Percentiles rank a stretch among this genome's conserved stretches.
phyloP scores from a whole-genome alignment of 2,797 vertebrate genomes.

The Acanthurus leucopareius region DNA sequence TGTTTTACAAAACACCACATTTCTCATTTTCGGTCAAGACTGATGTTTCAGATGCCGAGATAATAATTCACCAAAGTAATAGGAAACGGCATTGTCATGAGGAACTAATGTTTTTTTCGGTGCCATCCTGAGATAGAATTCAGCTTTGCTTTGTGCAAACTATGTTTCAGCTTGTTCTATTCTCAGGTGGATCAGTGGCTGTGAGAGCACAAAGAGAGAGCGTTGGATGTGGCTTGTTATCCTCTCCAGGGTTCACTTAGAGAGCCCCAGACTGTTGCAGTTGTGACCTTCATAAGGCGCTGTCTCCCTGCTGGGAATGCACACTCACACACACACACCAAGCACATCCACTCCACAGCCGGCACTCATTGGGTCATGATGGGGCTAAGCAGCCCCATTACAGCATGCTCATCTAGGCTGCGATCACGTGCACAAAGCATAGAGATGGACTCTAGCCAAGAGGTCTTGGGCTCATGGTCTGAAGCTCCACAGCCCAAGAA shows the following conservation, averaged over 20 bases:
- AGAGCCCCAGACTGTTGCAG: conserved; percentile 84
- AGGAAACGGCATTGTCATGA: conserved; percentile 52
- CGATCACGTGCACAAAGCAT: conserved; percentile 82
- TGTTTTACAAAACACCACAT: conserved; percentile 73
- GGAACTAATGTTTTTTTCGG: conserved; percentile 30
- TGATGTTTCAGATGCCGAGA: conserved; percentile 53
- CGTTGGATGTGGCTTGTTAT: conserved; percentile 81
- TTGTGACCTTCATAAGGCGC: conserved; percentile 88
- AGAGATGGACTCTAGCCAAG: conserved; percentile 80
- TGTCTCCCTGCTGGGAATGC: conserved; percentile 85
- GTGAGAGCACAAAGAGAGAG: conserved; percentile 78
- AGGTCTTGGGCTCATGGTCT: conserved; percentile 68
- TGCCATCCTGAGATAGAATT: conserved; percentile 22
- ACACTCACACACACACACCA: conserved; percentile 58
- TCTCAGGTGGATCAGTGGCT: conserved; percentile 76
- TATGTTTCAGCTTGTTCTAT: conserved; percentile 63
- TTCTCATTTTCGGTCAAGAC: conserved; percentile 68
- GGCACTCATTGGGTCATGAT: conserved; percentile 88
- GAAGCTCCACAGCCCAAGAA: conserved; percentile 43
- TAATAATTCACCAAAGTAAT: conserved; percentile 69
- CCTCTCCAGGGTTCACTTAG: conserved; percentile 85
- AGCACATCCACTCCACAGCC: conserved; percentile 85
- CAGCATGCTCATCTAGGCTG: conserved; percentile 86
- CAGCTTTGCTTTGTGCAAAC: conserved; percentile 55
- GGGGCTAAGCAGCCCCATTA: conserved; percentile 89